A percentile compares a stretch with the other conserved stretches of the same genome.
phyloP scores from a whole-genome alignment of 2,888 invertebrate genomes.

The Epsilonema sp. region DNA sequence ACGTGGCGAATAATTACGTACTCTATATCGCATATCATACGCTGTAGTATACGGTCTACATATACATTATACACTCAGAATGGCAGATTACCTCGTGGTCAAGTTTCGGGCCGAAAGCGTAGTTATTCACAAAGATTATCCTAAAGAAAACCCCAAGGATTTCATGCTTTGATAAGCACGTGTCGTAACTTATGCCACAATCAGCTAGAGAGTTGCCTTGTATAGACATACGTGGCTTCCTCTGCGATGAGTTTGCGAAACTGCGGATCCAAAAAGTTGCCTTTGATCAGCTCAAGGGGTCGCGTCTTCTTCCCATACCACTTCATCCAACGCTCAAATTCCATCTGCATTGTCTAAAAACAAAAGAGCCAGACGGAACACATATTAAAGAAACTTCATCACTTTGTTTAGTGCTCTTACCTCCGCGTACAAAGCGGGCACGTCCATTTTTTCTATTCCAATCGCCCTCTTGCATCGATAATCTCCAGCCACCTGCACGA shows the following conservation, averaged over 20 bases:
- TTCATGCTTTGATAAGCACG: no score
- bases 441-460: conserved; percentile 91
- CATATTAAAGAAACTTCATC: no score
- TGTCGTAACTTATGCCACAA: no score
- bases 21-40: no score
- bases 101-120: conserved; percentile 90
- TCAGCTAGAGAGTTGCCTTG: no score
- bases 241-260: conserved; percentile 80
- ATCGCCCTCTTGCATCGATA: conserved; percentile 74
- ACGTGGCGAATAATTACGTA: no score
- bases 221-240: conserved; percentile 46
- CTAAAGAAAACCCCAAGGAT: no score
- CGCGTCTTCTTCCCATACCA: conserved; percentile 93
- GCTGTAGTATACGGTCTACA: no score
- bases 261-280: conserved; percentile 78
- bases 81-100: conserved; percentile 52
- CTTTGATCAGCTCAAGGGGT: conserved; percentile 44
- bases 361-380: background rate
- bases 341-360: conserved; percentile 12
- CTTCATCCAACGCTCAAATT: conserved; percentile 60
- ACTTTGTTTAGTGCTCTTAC: no score
- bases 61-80: no score
- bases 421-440: conserved; percentile 81
- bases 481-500: conserved; percentile 89
- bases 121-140: conserved; percentile 97